Evolutionary conservation across 2,888 invertebrate genomes (phyloP).

Genomic region (Trichopria drosophilae): DNA sequence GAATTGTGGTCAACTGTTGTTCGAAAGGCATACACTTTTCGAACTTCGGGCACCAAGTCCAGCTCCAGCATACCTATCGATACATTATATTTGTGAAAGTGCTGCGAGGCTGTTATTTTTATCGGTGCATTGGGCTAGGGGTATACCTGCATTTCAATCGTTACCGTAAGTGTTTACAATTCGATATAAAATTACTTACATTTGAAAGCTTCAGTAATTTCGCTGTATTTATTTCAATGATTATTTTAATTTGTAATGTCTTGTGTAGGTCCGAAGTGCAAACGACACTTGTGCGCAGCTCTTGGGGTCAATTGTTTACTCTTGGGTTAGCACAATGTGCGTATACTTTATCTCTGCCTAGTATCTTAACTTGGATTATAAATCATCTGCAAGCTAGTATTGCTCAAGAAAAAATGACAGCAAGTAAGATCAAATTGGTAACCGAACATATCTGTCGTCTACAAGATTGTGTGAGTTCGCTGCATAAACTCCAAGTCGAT

Average conservation of each 20-base stretch:
- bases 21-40: conserved; percentile 72
- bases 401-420: conserved; percentile 75
- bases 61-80: conserved; percentile 85
- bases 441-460: conserved; percentile 79
- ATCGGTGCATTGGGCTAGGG: conserved; percentile 86
- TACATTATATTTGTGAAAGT: conserved; percentile 94
- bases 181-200: conserved; percentile 13
- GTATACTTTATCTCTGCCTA: conserved; percentile 73
- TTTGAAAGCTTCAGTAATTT: background rate
- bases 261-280: conserved; percentile 76
- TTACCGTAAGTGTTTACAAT: conserved; percentile 65
- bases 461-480: conserved; percentile 77
- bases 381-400: conserved; percentile 78
- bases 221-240: background rate
- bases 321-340: conserved; percentile 88
- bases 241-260: background rate
- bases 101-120: conserved; percentile 89
- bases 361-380: conserved; percentile 81
- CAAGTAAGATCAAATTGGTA: conserved; percentile 74
- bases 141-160: conserved; percentile 79
- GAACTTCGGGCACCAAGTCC: conserved; percentile 76
- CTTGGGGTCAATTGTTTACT: conserved; percentile 92
- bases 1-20: conserved; percentile 67
- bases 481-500: conserved; percentile 75
- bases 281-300: conserved; percentile 78